Conservation (phyloP, 92 coral and sea anemone genomes). For the Heteractis magnifica region DNA sequence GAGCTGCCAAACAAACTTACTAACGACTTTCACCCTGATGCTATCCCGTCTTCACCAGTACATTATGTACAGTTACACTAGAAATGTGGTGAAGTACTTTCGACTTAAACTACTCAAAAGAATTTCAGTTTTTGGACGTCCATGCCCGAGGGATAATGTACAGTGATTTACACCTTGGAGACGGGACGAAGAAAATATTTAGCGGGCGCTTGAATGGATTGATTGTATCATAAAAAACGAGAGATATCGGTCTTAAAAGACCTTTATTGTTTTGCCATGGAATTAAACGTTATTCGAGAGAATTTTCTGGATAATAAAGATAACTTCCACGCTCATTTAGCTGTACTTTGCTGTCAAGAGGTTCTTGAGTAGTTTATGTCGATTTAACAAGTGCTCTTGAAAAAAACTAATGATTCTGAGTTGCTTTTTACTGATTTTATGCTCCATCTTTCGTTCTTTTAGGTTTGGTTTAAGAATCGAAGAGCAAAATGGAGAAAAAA, state of each 20-base stretch:
- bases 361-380: neutral
- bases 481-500: conserved; percentile 98
- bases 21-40: neutral
- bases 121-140: neutral
- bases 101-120: conserved; percentile 9
- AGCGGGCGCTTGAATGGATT: conserved; percentile 9
- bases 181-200: neutral
- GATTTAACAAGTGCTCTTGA: conserved; percentile 9
- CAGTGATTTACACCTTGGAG: conserved; percentile 13
- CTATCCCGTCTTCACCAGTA: neutral
- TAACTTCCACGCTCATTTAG: conserved; percentile 9
- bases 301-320: conserved; percentile 22
- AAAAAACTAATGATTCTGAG: neutral
- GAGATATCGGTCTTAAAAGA: conserved; percentile 22
- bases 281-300: conserved; percentile 17
- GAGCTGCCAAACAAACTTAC: neutral
- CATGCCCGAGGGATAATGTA: conserved; percentile 6
- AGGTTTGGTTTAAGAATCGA: conserved; percentile 99
- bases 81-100: conserved; percentile 27
- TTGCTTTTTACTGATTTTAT: conserved; percentile 34
- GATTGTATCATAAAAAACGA: conserved; percentile 3
- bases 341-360: conserved; percentile 10
- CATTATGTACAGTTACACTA: conserved; percentile 12
- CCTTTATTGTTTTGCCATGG: conserved; percentile 26
- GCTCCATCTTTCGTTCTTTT: conserved; percentile 13